Percentiles rank a stretch among this genome's conserved stretches.
Conservation (phyloP, 2,888 invertebrate species). For the Erannis defoliaria region DNA sequence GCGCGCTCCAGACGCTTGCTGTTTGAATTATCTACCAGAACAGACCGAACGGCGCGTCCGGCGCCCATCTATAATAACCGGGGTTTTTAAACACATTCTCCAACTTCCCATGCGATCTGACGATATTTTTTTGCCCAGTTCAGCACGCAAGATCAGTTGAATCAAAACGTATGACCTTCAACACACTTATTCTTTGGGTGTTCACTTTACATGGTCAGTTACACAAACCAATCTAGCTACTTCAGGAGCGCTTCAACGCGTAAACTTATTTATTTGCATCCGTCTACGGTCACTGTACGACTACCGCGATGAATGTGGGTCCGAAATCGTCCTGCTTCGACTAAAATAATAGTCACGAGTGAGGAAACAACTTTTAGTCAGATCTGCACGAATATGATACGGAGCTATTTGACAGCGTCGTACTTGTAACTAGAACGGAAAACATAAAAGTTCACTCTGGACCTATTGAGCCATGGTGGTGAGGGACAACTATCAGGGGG, state of each 20-base stretch:
- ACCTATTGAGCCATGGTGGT: too few relatives aligned
- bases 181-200: too few relatives aligned
- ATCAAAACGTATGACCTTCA: too few relatives aligned
- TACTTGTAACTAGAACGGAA: neutral
- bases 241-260: neutral
- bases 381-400: neutral
- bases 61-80: neutral
- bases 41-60: conserved; percentile 4
- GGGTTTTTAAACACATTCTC: too few relatives aligned
- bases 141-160: too few relatives aligned
- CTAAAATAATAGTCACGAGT: neutral
- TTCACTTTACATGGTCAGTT: too few relatives aligned
- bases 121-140: too few relatives aligned
- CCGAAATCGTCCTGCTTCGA: neutral
- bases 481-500: too few relatives aligned
- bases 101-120: too few relatives aligned
- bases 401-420: neutral
- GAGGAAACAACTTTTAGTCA: neutral
- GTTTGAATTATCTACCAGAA: conserved; percentile 15
- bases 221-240: too few relatives aligned
- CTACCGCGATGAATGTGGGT: neutral
- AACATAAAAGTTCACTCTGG: too few relatives aligned
- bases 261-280: neutral
- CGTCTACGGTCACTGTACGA: conserved; percentile 1
- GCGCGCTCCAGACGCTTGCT: conserved; percentile 14